These are phyloP conservation scores for Crypturellus undulatus DNA, from an alignment of 2,113 vertebrate genomes.

Conservation along the genomic window DNA sequence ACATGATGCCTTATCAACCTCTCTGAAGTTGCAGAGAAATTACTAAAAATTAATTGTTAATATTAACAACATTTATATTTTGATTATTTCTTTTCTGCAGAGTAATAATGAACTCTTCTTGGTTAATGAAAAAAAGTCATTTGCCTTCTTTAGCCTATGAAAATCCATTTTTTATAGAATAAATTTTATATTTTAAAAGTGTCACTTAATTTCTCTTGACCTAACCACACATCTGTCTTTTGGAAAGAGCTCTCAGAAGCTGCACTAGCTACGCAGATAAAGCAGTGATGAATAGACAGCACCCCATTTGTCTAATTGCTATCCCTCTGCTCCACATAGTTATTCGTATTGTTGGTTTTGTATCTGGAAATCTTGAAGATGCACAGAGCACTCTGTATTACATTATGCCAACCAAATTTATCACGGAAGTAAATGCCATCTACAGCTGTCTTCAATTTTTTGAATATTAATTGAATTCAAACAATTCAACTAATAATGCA, in stretches of 20 bases:
- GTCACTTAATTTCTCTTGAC: background rate
- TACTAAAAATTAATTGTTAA: background rate
- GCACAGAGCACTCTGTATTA: background rate
- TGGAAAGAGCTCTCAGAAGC: constrained; percentile 13
- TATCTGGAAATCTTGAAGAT: background rate
- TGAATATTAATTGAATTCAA: background rate
- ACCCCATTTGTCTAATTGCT: background rate
- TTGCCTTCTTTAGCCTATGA: background rate
- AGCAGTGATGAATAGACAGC: background rate
- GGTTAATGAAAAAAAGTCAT: background rate
- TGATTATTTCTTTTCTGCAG: background rate
- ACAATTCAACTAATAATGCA: background rate
- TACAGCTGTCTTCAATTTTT: background rate
- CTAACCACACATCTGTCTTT: background rate
- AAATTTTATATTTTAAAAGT: constrained; percentile 47
- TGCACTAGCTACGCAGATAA: constrained; percentile 26
- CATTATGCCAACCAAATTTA: background rate
- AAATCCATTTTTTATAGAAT: background rate
- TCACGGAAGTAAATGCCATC: background rate
- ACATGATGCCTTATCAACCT: background rate
- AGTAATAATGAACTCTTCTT: background rate
- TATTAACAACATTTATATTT: background rate
- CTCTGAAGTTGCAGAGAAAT: background rate
- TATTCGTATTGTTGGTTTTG: background rate
- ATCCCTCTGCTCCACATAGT: background rate